Evolutionary conservation across 2,797 vertebrate species (phyloP).

Genomic region (Dicrostonyx torquatus): DNA sequence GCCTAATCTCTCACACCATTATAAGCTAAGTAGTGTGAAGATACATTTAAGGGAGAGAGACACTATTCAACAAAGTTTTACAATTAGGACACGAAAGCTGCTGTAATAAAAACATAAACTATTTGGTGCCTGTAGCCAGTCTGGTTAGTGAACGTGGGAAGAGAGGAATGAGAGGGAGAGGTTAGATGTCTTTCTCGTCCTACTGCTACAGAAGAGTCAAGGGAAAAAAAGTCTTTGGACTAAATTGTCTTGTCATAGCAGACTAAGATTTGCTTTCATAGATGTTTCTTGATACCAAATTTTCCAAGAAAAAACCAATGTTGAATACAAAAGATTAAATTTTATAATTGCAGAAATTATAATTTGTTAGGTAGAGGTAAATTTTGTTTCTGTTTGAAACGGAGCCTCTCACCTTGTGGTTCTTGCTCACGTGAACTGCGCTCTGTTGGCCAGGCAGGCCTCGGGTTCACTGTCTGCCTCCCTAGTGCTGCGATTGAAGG

Average conservation of each 20-base stretch:
- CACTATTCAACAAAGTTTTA: not conserved
- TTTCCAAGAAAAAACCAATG: slow-evolving; percentile 48
- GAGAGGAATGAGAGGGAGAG: not conserved
- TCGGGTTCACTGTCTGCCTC: not conserved
- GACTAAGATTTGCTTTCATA: slow-evolving; percentile 2
- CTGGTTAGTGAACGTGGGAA: not conserved
- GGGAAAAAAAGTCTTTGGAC: not conserved
- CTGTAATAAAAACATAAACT: not conserved
- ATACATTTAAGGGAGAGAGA: not conserved
- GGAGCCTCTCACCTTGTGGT: not conserved
- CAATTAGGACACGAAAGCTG: not conserved
- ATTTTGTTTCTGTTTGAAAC: not conserved
- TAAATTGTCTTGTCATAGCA: not conserved
- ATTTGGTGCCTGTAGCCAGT: not conserved
- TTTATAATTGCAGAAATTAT: slow-evolving; percentile 52
- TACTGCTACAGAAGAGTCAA: not conserved
- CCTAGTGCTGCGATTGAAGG: not conserved
- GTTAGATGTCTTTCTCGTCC: not conserved
- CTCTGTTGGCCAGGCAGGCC: not conserved
- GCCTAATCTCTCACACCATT: not conserved
- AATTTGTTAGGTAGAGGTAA: slow-evolving; percentile 17
- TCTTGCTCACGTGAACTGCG: not conserved
- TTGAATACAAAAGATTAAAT: slow-evolving; percentile 23
- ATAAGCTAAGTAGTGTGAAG: not conserved
- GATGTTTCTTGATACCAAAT: not conserved